A percentile compares a stretch with the other conserved stretches of the same genome.
phyloP scores from a whole-genome alignment of 2,797 vertebrate genomes.

The Sparidentex hasta region DNA sequence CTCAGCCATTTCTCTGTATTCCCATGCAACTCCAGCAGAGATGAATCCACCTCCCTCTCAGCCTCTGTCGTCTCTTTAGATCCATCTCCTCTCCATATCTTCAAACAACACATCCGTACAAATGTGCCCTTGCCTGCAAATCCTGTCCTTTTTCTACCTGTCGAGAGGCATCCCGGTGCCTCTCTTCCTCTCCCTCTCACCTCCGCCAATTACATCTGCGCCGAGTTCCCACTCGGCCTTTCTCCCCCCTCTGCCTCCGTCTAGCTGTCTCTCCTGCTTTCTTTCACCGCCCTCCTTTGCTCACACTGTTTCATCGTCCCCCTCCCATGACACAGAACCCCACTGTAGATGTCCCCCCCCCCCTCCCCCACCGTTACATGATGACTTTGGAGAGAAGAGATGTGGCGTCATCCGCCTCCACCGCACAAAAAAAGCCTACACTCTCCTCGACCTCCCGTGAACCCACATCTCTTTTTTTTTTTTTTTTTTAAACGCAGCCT shows the following conservation, averaged over 20 bases:
- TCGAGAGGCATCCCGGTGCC: slow-evolving; percentile 6
- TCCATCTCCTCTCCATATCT: slow-evolving; percentile 14
- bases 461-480: slow-evolving; percentile 17
- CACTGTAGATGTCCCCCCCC: slow-evolving; percentile 11
- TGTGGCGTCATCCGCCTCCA: slow-evolving; percentile 7
- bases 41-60: slow-evolving; percentile 19
- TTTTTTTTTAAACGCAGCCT: background rate
- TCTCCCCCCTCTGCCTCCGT: slow-evolving; percentile 16
- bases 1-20: slow-evolving; percentile 30
- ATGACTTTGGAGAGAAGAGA: slow-evolving; percentile 18
- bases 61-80: slow-evolving; percentile 18
- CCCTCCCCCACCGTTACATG: background rate
- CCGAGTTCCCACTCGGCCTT: slow-evolving; percentile 19
- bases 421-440: slow-evolving; percentile 6
- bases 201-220: slow-evolving; percentile 41
- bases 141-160: slow-evolving; percentile 4
- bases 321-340: slow-evolving; percentile 31
- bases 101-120: slow-evolving; percentile 1
- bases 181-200: slow-evolving; percentile 36
- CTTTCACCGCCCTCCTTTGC: slow-evolving; percentile 13
- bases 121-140: slow-evolving; percentile 25
- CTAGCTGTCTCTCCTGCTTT: slow-evolving; percentile 27
- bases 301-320: slow-evolving; percentile 22
- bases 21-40: slow-evolving; percentile 26
- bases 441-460: slow-evolving; percentile 21